These are phyloP conservation scores for Planiliza haematocheilus DNA, from an alignment of 2,113 vertebrate species.

Conservation along the genomic window DNA sequence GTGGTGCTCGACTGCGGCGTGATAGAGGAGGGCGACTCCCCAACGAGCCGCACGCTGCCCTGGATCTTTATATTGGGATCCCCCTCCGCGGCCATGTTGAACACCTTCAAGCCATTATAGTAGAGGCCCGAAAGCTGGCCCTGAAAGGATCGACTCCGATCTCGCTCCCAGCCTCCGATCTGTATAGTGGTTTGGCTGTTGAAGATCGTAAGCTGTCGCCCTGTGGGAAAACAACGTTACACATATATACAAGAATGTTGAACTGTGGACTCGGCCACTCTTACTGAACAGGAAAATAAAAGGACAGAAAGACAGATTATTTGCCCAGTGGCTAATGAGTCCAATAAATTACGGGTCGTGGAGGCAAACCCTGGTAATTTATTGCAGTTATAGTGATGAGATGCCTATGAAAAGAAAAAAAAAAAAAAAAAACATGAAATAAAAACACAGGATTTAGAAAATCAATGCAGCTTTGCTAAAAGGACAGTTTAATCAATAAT, in stretches of 20 bases:
- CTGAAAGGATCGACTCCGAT: conserved; percentile 96
- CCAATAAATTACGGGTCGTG: conserved; percentile 97
- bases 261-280: conserved; percentile 85
- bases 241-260: conserved; percentile 94
- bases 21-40: conserved; percentile 97
- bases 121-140: conserved; percentile 99
- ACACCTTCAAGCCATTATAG: conserved; percentile 99
- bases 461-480: conserved; percentile 88
- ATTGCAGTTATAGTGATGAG: conserved; percentile 94
- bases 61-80: conserved; percentile 96
- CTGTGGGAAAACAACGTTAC: conserved; percentile 94
- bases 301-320: conserved; percentile 87
- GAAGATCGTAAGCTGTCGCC: conserved; percentile 99
- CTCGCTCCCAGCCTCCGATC: conserved; percentile 97
- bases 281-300: conserved; percentile 63
- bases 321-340: conserved; percentile 93
- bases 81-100: conserved; percentile 99
- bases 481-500: conserved; percentile 80
- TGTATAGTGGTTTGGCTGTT: conserved; percentile 99
- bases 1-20: conserved; percentile 97
- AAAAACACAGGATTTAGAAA: conserved; percentile 60
- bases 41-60: conserved; percentile 97
- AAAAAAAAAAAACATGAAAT: conserved; percentile 44
- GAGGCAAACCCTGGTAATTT: conserved; percentile 89
- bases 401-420: conserved; percentile 87